These are phyloP conservation scores for Dreissena polymorpha DNA, from an alignment of 1,140 invertebrate genomes.

Conservation along the genomic window DNA sequence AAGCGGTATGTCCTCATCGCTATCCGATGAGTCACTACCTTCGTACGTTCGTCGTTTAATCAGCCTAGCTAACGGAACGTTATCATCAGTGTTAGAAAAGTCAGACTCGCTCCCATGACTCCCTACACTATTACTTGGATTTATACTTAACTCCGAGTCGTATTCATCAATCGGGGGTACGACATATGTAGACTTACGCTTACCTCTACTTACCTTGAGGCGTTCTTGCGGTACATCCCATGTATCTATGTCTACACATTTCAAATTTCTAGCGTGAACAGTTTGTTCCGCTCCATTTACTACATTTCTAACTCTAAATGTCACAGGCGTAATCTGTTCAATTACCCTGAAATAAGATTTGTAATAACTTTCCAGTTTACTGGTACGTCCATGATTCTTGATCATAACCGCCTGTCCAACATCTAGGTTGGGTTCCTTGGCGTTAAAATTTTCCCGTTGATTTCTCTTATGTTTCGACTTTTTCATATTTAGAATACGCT, in stretches of 20 bases:
- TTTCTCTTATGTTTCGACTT: not conserved
- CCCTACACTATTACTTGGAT: no score
- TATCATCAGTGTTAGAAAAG: no score
- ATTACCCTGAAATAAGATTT: conserved; percentile 15
- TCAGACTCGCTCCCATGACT: no score
- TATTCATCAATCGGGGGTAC: not conserved
- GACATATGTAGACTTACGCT: conserved; percentile 13
- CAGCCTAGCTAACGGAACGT: no score
- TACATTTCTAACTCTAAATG: not conserved
- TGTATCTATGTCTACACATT: no score
- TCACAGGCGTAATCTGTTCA: conserved; percentile 8
- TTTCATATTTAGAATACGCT: conserved; percentile 1
- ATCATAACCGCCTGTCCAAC: conserved; percentile 1
- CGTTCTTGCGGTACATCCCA: conserved; percentile 18
- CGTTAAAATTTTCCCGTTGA: conserved; percentile 1
- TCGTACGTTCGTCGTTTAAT: no score
- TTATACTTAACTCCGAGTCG: not conserved
- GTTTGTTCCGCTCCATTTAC: no score
- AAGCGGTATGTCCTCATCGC: not conserved
- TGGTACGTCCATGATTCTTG: no score
- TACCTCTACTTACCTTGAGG: no score
- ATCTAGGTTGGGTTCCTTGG: not conserved
- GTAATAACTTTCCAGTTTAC: conserved; percentile 12
- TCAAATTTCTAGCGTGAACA: no score
- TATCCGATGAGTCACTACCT: not conserved